These are phyloP conservation scores for Gopherus flavomarginatus DNA, from an alignment of 2,113 vertebrate species.

Conservation along the genomic window DNA sequence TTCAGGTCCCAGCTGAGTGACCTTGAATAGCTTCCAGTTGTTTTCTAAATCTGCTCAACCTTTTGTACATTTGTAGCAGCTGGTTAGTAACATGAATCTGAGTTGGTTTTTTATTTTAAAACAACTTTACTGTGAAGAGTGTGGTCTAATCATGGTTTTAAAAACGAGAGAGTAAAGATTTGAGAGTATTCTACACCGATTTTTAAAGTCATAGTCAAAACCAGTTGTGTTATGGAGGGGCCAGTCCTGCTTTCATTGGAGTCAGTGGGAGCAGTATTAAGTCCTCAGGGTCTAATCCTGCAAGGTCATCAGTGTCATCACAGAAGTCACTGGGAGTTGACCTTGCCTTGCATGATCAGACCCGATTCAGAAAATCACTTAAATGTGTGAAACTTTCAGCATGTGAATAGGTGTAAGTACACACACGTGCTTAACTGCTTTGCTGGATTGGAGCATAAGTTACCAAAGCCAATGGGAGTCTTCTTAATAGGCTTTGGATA, in stretches of 20 bases:
- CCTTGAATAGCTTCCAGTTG: conserved; percentile 4
- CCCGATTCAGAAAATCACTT: neutral
- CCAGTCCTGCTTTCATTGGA: rapidly evolving
- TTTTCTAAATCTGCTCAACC: conserved; percentile 32
- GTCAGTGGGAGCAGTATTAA: rapidly evolving
- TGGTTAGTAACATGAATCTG: conserved; percentile 43
- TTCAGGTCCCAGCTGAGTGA: neutral
- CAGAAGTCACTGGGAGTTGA: rapidly evolving
- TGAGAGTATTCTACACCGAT: conserved; percentile 74
- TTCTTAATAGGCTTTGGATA: neutral
- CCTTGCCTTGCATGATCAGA: neutral
- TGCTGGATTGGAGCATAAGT: neutral
- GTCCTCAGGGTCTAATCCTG: neutral
- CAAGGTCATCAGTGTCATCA: rapidly evolving
- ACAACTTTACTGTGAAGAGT: conserved; percentile 70
- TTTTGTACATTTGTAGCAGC: conserved; percentile 57
- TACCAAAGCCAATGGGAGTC: neutral
- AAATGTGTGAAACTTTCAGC: neutral
- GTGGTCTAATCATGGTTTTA: conserved; percentile 55
- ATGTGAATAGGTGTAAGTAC: neutral
- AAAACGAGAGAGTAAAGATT: conserved; percentile 62
- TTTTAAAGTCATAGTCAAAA: conserved; percentile 50
- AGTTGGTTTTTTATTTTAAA: conserved; percentile 62
- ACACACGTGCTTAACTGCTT: neutral
- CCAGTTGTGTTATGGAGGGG: conserved; percentile 38